These are phyloP conservation scores for Manis crassicaudata DNA, from an alignment of 2,797 vertebrate species.

Conservation along the genomic window DNA sequence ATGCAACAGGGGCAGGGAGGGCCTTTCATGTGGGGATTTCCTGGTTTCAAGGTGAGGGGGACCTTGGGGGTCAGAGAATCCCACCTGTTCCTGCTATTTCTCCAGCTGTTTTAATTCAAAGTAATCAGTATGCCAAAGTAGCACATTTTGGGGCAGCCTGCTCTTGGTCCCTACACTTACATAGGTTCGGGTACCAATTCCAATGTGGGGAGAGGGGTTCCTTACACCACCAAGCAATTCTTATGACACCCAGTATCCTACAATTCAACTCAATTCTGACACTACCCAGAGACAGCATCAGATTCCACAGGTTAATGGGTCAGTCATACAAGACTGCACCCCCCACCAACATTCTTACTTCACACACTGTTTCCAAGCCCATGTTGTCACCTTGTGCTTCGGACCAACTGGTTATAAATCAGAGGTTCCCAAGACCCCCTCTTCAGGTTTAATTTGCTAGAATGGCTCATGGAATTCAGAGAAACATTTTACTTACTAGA, in stretches of 20 bases:
- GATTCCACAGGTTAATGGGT: background rate
- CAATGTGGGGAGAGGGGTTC: too few relatives aligned
- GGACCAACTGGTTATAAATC: background rate
- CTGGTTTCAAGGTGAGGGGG: too few relatives aligned
- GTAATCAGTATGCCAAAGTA: too few relatives aligned
- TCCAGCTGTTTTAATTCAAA: too few relatives aligned
- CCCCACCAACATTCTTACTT: background rate
- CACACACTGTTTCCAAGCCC: background rate
- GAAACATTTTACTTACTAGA: background rate
- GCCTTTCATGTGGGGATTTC: too few relatives aligned
- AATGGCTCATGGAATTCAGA: background rate
- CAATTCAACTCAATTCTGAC: background rate
- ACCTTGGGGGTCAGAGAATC: too few relatives aligned
- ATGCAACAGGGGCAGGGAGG: too few relatives aligned
- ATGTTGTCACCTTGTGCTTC: background rate
- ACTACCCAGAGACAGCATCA: background rate
- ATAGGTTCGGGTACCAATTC: background rate
- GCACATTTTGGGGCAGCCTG: too few relatives aligned
- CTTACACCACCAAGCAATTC: background rate
- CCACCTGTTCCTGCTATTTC: too few relatives aligned
- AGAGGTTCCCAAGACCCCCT: background rate
- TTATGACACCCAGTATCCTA: background rate
- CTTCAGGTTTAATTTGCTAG: background rate
- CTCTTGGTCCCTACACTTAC: too few relatives aligned
- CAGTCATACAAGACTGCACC: background rate